A percentile compares a stretch with the other conserved stretches of the same genome.
Evolutionary conservation across 2,797 vertebrate genomes (phyloP).

Genomic region (Gastrophryne carolinensis): DNA sequence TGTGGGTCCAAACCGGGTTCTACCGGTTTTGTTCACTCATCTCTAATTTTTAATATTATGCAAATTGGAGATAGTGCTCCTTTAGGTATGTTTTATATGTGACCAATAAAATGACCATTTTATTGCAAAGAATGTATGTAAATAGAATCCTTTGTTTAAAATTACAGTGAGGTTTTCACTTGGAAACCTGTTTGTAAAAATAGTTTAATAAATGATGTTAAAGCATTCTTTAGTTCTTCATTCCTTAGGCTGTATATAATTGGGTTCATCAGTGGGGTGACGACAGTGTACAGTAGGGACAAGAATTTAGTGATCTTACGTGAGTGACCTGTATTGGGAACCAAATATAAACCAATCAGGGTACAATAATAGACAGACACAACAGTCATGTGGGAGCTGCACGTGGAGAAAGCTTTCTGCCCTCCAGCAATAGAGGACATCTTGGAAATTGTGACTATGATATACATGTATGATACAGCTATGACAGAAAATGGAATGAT

Average conservation of each 20-base stretch:
- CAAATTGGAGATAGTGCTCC: no score
- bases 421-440: conserved; percentile 45
- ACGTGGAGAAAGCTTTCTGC: conserved; percentile 57
- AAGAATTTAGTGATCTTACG: neutral
- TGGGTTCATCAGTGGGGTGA: conserved; percentile 2
- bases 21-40: no score
- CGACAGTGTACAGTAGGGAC: conserved; percentile 2
- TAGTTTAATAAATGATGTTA: no score
- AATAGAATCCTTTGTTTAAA: no score
- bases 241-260: conserved; percentile 1
- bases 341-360: conserved; percentile 48
- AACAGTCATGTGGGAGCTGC: conserved; percentile 53
- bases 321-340: conserved; percentile 19
- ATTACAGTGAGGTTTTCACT: no score
- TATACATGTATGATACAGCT: conserved; percentile 35
- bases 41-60: no score
- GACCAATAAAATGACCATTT: no score
- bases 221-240: no score
- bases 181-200: no score
- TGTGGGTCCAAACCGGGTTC: no score
- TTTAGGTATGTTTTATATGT: no score
- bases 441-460: conserved; percentile 49
- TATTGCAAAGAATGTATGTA: no score
- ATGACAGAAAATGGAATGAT: neutral
- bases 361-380: conserved; percentile 54